Evolutionary conservation across 2,797 vertebrate genomes (phyloP).

Genomic region (Margarornis squamiger): DNA sequence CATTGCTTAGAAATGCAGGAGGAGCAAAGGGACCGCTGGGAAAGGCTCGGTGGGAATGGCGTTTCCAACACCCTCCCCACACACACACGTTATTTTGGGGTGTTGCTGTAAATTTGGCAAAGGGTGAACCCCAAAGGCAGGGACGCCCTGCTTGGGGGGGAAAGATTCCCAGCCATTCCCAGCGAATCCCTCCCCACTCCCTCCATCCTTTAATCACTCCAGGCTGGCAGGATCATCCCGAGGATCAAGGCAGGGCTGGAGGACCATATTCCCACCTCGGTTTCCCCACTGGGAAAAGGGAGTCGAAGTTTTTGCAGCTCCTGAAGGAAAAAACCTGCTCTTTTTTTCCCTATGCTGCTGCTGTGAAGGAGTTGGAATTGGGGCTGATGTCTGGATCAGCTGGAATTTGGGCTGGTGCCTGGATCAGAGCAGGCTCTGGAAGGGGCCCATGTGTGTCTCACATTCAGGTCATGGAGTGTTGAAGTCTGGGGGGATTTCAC

Average conservation of each 20-base stretch:
- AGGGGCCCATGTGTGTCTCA: background rate
- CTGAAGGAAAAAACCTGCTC: rapidly evolving
- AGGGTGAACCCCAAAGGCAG: background rate
- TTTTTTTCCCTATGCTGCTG: background rate
- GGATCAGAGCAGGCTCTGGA: background rate
- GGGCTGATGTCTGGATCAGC: background rate
- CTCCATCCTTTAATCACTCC: background rate
- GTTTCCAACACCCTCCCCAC: rapidly evolving
- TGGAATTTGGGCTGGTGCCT: background rate
- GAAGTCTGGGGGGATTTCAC: background rate
- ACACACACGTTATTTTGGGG: background rate
- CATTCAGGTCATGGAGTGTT: background rate
- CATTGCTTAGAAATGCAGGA: background rate
- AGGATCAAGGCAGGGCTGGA: background rate
- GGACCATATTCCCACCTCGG: background rate
- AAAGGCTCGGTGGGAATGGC: background rate
- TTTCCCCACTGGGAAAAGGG: background rate
- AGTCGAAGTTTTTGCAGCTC: background rate
- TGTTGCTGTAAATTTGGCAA: background rate
- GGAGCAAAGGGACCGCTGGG: background rate
- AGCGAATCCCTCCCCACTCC: background rate
- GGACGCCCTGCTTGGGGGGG: background rate
- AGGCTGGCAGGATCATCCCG: background rate
- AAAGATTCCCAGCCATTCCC: rapidly evolving
- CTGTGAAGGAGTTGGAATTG: background rate